Evolutionary conservation across 2,888 invertebrate species (phyloP).

Genomic region (Nineta flava): DNA sequence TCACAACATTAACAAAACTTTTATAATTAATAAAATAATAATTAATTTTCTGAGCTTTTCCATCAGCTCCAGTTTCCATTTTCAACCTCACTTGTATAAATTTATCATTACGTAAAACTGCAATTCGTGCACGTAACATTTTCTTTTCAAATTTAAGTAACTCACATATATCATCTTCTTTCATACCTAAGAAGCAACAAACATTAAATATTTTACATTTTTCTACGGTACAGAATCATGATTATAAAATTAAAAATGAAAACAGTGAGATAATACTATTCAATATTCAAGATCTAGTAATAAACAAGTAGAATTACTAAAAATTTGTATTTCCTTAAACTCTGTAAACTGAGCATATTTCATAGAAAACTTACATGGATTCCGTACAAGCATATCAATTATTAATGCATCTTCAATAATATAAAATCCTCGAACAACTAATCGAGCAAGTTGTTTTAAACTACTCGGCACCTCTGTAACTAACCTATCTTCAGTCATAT

Average conservation of each 20-base stretch:
- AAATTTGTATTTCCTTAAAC: neutral
- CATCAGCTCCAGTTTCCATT: constrained; percentile 91
- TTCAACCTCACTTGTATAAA: constrained; percentile 81
- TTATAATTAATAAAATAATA: constrained; percentile 97
- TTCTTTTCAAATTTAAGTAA: constrained; percentile 85
- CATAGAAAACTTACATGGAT: constrained; percentile 61
- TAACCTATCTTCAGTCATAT: constrained; percentile 54
- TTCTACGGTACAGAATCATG: too few species aligned
- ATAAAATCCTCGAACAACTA: constrained; percentile 88
- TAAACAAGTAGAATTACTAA: neutral
- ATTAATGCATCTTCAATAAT: constrained; percentile 86
- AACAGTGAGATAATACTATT: too few species aligned
- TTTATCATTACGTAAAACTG: constrained; percentile 78
- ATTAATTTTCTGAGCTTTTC: constrained; percentile 89
- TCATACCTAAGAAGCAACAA: constrained; percentile 43
- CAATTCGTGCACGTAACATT: constrained; percentile 76
- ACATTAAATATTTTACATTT: neutral
- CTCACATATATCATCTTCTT: constrained; percentile 81
- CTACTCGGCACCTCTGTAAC: constrained; percentile 88
- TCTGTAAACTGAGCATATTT: neutral
- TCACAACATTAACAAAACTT: constrained; percentile 92
- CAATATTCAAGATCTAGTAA: too few species aligned
- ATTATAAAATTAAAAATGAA: too few species aligned
- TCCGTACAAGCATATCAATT: constrained; percentile 87
- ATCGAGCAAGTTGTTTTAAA: constrained; percentile 77